phyloP scores from a whole-genome alignment of 2,113 vertebrate genomes.

The Corythaeola cristata region DNA sequence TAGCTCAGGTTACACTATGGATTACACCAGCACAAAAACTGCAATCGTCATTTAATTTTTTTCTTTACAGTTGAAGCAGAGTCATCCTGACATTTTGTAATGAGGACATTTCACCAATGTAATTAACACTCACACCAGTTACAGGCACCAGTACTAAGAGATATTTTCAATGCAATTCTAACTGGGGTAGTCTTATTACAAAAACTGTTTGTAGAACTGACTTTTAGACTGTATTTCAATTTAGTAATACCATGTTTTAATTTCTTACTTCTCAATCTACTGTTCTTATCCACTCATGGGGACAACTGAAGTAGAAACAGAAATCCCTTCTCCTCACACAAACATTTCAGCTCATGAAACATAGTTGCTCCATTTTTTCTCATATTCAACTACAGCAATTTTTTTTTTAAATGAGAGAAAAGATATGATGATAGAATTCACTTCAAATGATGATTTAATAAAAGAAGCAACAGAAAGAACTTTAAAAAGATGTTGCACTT shows the following conservation, averaged over 20 bases:
- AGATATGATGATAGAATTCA: not conserved
- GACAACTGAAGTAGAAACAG: not conserved
- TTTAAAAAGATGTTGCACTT: not conserved
- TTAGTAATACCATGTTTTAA: not conserved
- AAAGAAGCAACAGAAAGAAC: not conserved
- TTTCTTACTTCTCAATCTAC: not conserved
- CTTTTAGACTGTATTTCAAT: not conserved
- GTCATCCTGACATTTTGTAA: slow-evolving; percentile 41
- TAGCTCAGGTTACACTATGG: not conserved
- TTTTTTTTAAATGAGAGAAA: not conserved
- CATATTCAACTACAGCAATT: not conserved
- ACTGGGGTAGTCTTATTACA: not conserved
- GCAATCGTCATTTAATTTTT: not conserved
- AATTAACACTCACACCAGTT: not conserved
- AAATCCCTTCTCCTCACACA: not conserved
- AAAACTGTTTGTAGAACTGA: not conserved
- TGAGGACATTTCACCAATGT: not conserved
- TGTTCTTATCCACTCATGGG: not conserved
- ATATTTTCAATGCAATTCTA: not conserved
- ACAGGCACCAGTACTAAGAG: not conserved
- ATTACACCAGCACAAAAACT: not conserved
- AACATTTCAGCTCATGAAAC: not conserved
- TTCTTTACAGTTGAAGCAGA: not conserved
- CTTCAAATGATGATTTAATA: not conserved
- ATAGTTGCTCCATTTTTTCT: not conserved